Percentiles rank a stretch among this genome's conserved stretches.
phyloP scores from a whole-genome alignment of 2,797 vertebrate species.

The Microctenopoma lineatum region DNA sequence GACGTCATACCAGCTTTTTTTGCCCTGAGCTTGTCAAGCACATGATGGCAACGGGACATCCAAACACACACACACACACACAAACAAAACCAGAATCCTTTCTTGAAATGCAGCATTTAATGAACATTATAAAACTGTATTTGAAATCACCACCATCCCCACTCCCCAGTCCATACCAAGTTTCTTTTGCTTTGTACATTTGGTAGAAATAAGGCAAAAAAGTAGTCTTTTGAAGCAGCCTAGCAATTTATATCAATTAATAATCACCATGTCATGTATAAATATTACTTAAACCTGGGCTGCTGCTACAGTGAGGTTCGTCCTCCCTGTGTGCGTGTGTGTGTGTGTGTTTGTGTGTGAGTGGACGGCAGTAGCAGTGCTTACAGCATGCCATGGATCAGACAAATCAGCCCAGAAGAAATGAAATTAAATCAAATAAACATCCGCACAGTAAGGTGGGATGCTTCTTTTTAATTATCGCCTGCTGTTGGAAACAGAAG shows the following conservation, averaged over 20 bases:
- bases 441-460: conserved; percentile 24
- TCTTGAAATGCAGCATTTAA: conserved; percentile 86
- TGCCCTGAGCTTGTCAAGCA: conserved; percentile 35
- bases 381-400: conserved; percentile 39
- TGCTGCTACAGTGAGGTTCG: conserved; percentile 77
- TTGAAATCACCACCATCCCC: conserved; percentile 62
- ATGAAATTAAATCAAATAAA: conserved; percentile 1
- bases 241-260: conserved; percentile 78
- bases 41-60: conserved; percentile 30
- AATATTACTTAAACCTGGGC: conserved; percentile 81
- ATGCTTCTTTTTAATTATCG: conserved; percentile 22
- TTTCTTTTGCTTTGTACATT: conserved; percentile 79
- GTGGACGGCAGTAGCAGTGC: conserved; percentile 20
- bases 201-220: conserved; percentile 85
- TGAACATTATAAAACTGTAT: conserved; percentile 85
- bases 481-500: conserved; percentile 39
- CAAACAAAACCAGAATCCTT: background rate
- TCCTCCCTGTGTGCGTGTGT: conserved; percentile 46
- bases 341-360: conserved; percentile 22
- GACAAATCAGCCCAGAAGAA: conserved; percentile 20
- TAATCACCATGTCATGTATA: conserved; percentile 78
- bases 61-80: conserved; percentile 3
- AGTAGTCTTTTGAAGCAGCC: conserved; percentile 68
- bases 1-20: conserved; percentile 78
- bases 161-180: conserved; percentile 5